Evolutionary conservation across 2,888 invertebrate genomes (phyloP).

Genomic region (Alcis repandata): DNA sequence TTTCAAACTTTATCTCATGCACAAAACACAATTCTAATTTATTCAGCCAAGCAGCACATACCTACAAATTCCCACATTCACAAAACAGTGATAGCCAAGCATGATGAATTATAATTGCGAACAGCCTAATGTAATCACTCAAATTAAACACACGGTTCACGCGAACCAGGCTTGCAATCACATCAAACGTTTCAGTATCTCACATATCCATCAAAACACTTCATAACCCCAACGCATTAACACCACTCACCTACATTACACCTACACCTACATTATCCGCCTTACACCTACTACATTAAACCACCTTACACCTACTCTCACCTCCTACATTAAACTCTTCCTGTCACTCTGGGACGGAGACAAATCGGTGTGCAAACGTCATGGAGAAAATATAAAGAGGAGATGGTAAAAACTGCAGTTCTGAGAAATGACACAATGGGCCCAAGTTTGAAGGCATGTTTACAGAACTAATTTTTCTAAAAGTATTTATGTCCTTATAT

Average conservation of each 20-base stretch:
- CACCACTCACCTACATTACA: constrained; percentile 18
- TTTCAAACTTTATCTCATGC: too few species aligned
- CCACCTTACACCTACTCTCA: constrained; percentile 10
- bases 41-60: not conserved
- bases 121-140: not conserved
- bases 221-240: constrained; percentile 20
- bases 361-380: constrained; percentile 54
- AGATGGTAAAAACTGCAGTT: not conserved
- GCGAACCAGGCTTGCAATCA: not conserved
- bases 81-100: not conserved
- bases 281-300: constrained; percentile 14
- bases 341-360: constrained; percentile 44
- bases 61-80: not conserved
- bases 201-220: constrained; percentile 20
- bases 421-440: too few species aligned
- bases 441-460: too few species aligned
- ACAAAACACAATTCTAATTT: too few species aligned
- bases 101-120: not conserved
- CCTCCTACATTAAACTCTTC: constrained; percentile 46
- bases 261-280: constrained; percentile 8
- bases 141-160: not conserved
- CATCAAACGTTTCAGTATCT: constrained; percentile 11
- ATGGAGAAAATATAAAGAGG: not conserved
- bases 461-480: too few species aligned
- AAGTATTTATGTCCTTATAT: too few species aligned